Base-by-base conservation (phyloP, 2,888 invertebrate species). In the Lissonota sp. region DNA sequence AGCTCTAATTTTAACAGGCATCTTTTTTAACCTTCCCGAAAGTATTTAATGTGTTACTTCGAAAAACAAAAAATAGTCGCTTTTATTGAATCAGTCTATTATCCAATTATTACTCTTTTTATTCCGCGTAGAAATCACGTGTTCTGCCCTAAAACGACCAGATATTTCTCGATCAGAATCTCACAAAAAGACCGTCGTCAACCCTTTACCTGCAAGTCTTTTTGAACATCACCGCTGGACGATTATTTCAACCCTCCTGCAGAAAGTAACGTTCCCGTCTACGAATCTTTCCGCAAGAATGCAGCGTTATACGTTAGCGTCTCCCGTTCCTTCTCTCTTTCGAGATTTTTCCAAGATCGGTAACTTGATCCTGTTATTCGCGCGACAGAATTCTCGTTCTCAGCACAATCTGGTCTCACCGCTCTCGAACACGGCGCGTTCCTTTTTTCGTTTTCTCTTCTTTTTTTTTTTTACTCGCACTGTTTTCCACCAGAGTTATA, bases 321-420 rank as follows among this genome's bases (percentile, higher is more conserved):
- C 66, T 58, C 62, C 46, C 66, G n/a, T 64, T 51, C 49, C 39
- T 49, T 64, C 62, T 12, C 46, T 69, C 42, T 39, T 60, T 60
- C 58, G 51, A 40, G 58, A 55, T 69, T 77, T 67, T 46, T 26
- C 57, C 78, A 39, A 75, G 81, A 71, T 86, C 86, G 85, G 90
- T 89, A 91, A 91, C 89, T 86, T 89, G 92, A 92, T 92, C 91
- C 90, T 91, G 89, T 91, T 91, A 91, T 87, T 89, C 88, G 88
- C 88, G 88, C 88, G 88, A 88, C 86, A 84, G 89, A 84, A 84
- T 86, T 87, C 85, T 79, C 84, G 83, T 51, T 63, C 26, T 60
- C 55, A 84, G 79, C 58, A 81, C 84, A 78, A 64, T 71, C 79
- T 73, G 83, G 78, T 71, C 77, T 63, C 67, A 46, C 55, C 49